Evolutionary conservation across 2,888 invertebrate genomes (phyloP).

Genomic region (Sesamia inferens): DNA sequence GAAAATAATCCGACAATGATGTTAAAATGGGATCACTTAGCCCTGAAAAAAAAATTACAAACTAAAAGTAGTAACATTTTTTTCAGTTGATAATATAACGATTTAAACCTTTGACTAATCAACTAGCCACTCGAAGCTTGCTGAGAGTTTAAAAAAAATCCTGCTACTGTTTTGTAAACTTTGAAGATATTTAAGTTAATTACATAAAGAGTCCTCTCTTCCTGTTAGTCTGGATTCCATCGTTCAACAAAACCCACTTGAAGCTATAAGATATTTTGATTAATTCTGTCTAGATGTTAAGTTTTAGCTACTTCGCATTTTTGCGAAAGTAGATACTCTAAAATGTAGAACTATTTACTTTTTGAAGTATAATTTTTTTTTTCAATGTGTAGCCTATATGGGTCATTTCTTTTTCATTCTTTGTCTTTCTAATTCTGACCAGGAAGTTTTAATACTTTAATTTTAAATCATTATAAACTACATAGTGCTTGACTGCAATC

Average conservation of each 20-base stretch:
- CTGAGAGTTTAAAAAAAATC: slow-evolving; percentile 5
- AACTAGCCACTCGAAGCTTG: background rate
- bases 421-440: no score
- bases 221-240: background rate
- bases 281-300: slow-evolving; percentile 11
- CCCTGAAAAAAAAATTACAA: background rate
- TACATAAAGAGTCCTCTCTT: slow-evolving; percentile 18
- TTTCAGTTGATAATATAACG: background rate
- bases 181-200: slow-evolving; percentile 20
- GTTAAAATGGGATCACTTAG: background rate
- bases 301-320: slow-evolving; percentile 13
- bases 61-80: background rate
- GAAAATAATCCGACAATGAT: background rate
- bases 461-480: no score
- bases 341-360: background rate
- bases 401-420: no score
- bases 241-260: slow-evolving; percentile 15
- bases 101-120: background rate
- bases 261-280: slow-evolving; percentile 31
- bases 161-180: slow-evolving; percentile 4
- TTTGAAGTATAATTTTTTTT: no score
- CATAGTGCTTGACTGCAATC: no score
- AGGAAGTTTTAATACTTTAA: no score
- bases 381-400: no score
- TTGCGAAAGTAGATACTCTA: background rate